Conservation (phyloP, 2,797 vertebrate genomes). For the Anabas testudineus region DNA sequence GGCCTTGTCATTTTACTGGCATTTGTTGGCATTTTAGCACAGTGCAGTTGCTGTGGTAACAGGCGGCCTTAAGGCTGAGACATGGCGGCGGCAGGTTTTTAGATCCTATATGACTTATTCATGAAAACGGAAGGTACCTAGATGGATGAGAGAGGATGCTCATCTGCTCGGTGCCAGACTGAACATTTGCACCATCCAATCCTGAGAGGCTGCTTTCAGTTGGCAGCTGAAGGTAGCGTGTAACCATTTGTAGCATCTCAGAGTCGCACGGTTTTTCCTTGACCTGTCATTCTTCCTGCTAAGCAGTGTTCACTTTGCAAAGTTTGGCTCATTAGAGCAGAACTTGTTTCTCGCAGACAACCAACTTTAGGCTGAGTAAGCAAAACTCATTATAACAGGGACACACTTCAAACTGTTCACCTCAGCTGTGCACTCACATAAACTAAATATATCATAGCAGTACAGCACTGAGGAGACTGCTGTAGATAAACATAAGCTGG, state of each 20-base stretch:
- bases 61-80: constrained; percentile 32
- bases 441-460: constrained; percentile 38
- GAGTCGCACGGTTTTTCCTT: neutral
- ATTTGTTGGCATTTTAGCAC: constrained; percentile 71
- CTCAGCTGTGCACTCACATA: constrained; percentile 19
- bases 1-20: constrained; percentile 51
- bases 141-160: constrained; percentile 22
- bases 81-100: constrained; percentile 25
- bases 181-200: constrained; percentile 2
- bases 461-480: constrained; percentile 7
- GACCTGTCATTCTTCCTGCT: constrained; percentile 9
- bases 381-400: constrained; percentile 57
- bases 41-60: constrained; percentile 75
- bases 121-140: constrained; percentile 41
- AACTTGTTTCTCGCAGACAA: neutral
- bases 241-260: constrained; percentile 8
- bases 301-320: constrained; percentile 38
- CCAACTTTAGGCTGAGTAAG: constrained; percentile 52
- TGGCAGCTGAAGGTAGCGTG: neutral
- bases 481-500: constrained; percentile 36
- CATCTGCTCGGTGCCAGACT: neutral
- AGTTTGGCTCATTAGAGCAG: constrained; percentile 28
- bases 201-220: neutral
- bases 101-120: constrained; percentile 58
- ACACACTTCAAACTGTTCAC: constrained; percentile 58